Percentiles rank a stretch among this genome's conserved stretches.
Evolutionary conservation across 2,113 vertebrate genomes (phyloP).

Genomic region (Orthonyx spaldingii): DNA sequence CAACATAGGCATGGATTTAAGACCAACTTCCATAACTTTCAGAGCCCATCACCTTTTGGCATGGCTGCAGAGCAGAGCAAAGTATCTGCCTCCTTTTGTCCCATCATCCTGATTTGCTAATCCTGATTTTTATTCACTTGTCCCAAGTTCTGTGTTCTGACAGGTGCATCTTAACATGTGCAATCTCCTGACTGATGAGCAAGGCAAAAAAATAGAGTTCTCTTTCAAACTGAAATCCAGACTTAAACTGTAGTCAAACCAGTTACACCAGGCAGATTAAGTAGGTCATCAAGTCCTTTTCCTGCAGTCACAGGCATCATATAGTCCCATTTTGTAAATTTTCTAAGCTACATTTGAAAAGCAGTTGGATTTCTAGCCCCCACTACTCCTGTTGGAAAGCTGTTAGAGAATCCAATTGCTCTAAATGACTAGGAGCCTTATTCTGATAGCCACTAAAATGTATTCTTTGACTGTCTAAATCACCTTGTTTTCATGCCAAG

Average conservation of each 20-base stretch:
- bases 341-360: not conserved
- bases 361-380: not conserved
- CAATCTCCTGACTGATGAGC: not conserved
- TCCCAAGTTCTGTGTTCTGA: not conserved
- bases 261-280: not conserved
- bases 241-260: not conserved
- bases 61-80: not conserved
- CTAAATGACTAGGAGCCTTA: not conserved
- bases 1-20: not conserved
- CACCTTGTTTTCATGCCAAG: conserved; percentile 1
- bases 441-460: conserved; percentile 4
- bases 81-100: not conserved
- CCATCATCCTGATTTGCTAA: not conserved
- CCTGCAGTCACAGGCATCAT: not conserved
- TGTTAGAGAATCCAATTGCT: not conserved
- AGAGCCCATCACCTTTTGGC: not conserved
- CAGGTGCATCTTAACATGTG: not conserved
- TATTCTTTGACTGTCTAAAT: not conserved
- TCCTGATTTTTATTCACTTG: not conserved
- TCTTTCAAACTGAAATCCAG: not conserved
- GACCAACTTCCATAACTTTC: not conserved
- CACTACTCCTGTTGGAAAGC: not conserved
- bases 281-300: not conserved
- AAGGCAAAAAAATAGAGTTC: not conserved
- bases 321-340: not conserved